These are phyloP conservation scores for Genyomyrus donnyi DNA, from an alignment of 2,113 vertebrate genomes.

Conservation along the genomic window DNA sequence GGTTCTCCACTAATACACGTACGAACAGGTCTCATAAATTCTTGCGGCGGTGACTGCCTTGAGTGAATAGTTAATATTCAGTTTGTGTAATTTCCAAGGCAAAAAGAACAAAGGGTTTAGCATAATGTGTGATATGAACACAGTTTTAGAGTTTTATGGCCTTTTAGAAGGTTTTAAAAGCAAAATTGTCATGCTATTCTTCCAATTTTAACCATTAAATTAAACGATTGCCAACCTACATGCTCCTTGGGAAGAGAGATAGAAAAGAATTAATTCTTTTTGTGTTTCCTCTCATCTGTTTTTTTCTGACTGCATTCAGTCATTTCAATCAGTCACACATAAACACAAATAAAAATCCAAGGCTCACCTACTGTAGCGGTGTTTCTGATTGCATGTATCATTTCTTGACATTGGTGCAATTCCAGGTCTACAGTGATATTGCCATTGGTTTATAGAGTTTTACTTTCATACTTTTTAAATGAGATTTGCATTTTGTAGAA, in stretches of 20 bases:
- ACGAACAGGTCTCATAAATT: background rate
- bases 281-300: background rate
- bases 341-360: background rate
- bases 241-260: background rate
- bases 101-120: slow-evolving; percentile 1
- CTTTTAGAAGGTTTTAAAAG: background rate
- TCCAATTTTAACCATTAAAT: background rate
- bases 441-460: background rate
- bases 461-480: background rate
- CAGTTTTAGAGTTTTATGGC: background rate
- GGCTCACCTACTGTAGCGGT: background rate
- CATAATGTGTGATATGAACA: slow-evolving; percentile 7
- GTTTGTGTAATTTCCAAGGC: slow-evolving; percentile 10
- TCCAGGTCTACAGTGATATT: background rate
- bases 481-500: background rate
- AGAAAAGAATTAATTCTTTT: background rate
- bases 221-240: background rate
- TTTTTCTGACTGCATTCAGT: background rate
- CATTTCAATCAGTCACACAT: background rate
- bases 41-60: too few species aligned
- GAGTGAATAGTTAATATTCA: slow-evolving; percentile 10
- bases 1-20: background rate
- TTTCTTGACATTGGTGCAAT: background rate
- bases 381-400: background rate
- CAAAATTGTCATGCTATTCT: background rate